Evolutionary conservation across 2,888 invertebrate species (phyloP).

Genomic region (Baccha elongata): DNA sequence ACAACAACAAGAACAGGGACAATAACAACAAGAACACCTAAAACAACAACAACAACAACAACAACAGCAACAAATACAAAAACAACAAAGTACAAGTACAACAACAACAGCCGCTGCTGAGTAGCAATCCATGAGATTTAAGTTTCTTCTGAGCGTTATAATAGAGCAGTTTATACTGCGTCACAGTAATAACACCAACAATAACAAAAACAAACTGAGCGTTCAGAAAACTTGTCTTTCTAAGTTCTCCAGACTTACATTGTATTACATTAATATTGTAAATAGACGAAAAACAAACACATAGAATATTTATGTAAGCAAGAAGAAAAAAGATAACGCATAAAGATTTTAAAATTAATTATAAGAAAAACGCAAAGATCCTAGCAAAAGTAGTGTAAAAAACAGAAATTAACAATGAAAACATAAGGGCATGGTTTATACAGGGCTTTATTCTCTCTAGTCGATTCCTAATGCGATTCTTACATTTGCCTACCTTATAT

Average conservation of each 20-base stretch:
- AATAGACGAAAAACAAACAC: constrained; percentile 21
- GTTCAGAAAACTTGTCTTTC: constrained; percentile 54
- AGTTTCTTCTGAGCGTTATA: constrained; percentile 86
- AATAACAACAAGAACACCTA: constrained; percentile 1
- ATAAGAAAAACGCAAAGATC: constrained; percentile 7
- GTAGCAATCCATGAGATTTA: constrained; percentile 89
- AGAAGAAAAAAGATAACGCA: background rate
- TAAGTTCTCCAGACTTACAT: constrained; percentile 7
- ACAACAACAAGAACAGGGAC: constrained; percentile 28
- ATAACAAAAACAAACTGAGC: constrained; percentile 1
- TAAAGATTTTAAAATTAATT: no score
- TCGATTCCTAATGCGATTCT: background rate
- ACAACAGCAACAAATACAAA: constrained; percentile 81
- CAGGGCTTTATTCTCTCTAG: constrained; percentile 14
- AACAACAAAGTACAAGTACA: constrained; percentile 46
- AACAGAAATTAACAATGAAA: background rate
- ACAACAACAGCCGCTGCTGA: background rate
- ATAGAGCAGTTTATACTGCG: constrained; percentile 29
- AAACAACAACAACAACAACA: constrained; percentile 77
- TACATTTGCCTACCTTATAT: background rate
- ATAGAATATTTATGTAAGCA: background rate
- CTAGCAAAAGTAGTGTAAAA: constrained; percentile 6
- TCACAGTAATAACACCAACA: constrained; percentile 6
- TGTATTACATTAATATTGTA: constrained; percentile 27
- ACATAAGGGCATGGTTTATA: background rate